Base-by-base conservation (phyloP, 2,888 invertebrate genomes). In the Brachynemurus nebulosus region DNA sequence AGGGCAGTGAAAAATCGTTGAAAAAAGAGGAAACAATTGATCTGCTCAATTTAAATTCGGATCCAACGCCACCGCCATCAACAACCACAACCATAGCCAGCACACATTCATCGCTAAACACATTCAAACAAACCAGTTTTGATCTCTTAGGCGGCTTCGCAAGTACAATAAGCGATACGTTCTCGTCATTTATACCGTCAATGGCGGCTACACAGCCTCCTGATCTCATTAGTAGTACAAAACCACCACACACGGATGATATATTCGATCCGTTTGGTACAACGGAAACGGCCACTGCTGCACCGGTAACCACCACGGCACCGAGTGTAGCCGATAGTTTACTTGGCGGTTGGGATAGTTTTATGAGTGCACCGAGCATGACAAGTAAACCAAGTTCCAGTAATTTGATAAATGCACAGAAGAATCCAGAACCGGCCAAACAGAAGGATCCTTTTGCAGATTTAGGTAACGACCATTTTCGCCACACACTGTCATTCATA, bases 381-480 rank as follows among this genome's bases (percentile, higher is more conserved):
- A 19, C n/a, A 9, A 25, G 27, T 14, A 40, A 40, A 27, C 11
- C 23, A 16, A 14, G 20, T 12, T 12, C 25, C 9, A 20, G 21
- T 20, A 44, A 55, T 51, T 25, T 34, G 34, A 17, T 60, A 60
- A 38, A 59, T 49, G 66, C 43, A 66, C 52, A 25, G 43, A 59
- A 44, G 59, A 71, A 63, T 47, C 70, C 62, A 51, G 74, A 58
- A 66, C 72, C 69, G 57, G 56, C 71, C 52, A 50, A 68, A 48
- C 57, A 68, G 49, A 66, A 65, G 51, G 86, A 86, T 62, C 82
- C 86, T 4, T 86, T 86, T 59, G 78, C 81, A 2, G 84, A 83
- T 57, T 68, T 86, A 20, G 78, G 76, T 59, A 55, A 58, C n/a
- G n/a, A n/a, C n/a, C n/a, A n/a, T n/a, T n/a, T n/a, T n/a, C n/a